Conservation (phyloP, 2,113 vertebrate species). For the Arvicanthis niloticus region DNA sequence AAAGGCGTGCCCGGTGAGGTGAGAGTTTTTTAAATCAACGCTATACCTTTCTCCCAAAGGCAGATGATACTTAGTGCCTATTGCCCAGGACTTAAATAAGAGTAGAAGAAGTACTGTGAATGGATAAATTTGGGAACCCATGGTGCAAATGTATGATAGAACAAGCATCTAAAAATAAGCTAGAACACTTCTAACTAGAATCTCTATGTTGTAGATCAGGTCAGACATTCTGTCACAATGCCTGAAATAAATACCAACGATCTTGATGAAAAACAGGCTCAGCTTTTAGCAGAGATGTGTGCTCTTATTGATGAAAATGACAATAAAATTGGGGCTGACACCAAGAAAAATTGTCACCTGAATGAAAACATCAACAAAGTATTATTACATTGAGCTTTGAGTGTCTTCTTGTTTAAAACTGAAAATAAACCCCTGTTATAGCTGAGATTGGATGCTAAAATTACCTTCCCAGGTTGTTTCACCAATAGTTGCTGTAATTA, state of each 20-base stretch:
- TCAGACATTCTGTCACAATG: constrained; percentile 84
- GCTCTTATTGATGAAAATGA: constrained; percentile 96
- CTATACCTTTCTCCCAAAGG: not conserved
- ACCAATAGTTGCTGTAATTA: constrained; percentile 99
- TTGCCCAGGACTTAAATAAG: not conserved
- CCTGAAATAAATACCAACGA: constrained; percentile 90
- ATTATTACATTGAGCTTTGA: constrained; percentile 96
- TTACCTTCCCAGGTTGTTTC: constrained; percentile 98
- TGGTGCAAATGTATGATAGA: not conserved
- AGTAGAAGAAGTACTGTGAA: not conserved
- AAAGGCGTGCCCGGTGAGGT: no score
- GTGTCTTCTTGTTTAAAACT: constrained; percentile 96
- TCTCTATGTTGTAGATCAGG: not conserved
- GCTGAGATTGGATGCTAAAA: constrained; percentile 97
- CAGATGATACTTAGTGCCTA: not conserved
- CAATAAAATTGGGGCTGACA: constrained; percentile 92
- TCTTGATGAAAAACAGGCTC: constrained; percentile 95
- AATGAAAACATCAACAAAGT: constrained; percentile 96
- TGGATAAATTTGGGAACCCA: not conserved
- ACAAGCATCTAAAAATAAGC: not conserved
- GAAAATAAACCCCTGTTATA: constrained; percentile 96
- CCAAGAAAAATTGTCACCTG: constrained; percentile 98
- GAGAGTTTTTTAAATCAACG: not conserved
- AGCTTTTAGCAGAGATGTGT: constrained; percentile 97
- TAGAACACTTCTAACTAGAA: not conserved